Evolutionary conservation across 2,113 vertebrate genomes (phyloP).

Genomic region (Progne subis): DNA sequence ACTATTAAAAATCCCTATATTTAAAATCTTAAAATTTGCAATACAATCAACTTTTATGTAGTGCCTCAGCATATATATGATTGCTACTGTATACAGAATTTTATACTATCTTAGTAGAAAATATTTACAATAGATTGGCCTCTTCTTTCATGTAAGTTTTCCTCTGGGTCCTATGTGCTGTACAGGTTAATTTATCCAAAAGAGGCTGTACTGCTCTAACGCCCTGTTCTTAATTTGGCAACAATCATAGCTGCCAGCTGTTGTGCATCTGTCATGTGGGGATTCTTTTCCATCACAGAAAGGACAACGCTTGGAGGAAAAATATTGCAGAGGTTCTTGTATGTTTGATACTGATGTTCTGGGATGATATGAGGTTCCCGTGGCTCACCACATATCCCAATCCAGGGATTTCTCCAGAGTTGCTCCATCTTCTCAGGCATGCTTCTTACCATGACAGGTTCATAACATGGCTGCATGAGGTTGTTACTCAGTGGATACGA

Average conservation of each 20-base stretch:
- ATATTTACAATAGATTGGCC: constrained; percentile 45
- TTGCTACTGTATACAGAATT: constrained; percentile 65
- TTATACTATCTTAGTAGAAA: constrained; percentile 53
- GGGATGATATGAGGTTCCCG: constrained; percentile 89
- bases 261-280: constrained; percentile 94
- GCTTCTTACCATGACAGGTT: constrained; percentile 96
- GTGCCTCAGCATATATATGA: constrained; percentile 52
- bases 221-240: constrained; percentile 90
- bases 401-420: constrained; percentile 96
- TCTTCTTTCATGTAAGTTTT: neutral
- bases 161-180: neutral
- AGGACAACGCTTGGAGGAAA: constrained; percentile 94
- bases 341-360: constrained; percentile 96
- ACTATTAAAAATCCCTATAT: constrained; percentile 71
- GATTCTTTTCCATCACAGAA: constrained; percentile 98
- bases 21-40: constrained; percentile 74
- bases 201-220: constrained; percentile 66
- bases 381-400: constrained; percentile 82
- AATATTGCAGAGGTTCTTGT: constrained; percentile 98
- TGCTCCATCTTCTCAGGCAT: constrained; percentile 99
- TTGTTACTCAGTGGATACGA: constrained; percentile 89
- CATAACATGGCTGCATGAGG: constrained; percentile 93
- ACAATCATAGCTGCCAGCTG: constrained; percentile 97
- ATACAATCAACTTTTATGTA: constrained; percentile 48
- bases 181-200: neutral